A percentile compares a stretch with the other conserved stretches of the same genome.
phyloP scores from a whole-genome alignment of 2,113 vertebrate genomes.

The Baryphthengus martii region DNA sequence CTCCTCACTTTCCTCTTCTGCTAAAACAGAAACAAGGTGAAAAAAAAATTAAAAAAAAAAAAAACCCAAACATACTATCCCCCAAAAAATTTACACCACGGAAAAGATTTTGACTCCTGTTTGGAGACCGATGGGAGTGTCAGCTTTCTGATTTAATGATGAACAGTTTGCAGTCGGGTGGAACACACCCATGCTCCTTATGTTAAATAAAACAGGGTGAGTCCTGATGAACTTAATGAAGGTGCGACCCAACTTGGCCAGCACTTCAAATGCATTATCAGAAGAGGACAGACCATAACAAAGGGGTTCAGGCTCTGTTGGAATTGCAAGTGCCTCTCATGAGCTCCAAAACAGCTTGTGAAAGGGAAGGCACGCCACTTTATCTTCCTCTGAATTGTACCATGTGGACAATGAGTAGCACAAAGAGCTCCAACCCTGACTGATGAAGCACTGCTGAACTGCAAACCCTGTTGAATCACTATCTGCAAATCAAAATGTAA shows the following conservation, averaged over 20 bases:
- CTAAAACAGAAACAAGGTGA: not conserved
- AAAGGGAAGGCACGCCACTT: not conserved
- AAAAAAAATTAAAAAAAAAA: not conserved
- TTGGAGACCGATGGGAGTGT: not conserved
- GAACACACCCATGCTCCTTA: not conserved
- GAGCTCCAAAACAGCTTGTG: not conserved
- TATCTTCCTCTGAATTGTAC: not conserved
- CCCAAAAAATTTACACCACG: not conserved
- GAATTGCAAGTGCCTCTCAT: not conserved
- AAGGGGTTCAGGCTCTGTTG: not conserved
- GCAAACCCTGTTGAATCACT: not conserved
- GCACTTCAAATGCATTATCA: conserved; percentile 1
- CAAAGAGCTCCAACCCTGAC: not conserved
- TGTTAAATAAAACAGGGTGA: conserved; percentile 5
- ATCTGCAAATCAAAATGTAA: not conserved
- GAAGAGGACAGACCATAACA: not conserved
- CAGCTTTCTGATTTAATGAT: not conserved
- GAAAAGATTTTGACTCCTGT: not conserved
- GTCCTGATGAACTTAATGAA: not conserved
- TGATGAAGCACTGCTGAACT: not conserved
- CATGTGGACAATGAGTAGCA: not conserved
- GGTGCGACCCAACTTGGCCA: not conserved
- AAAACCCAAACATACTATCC: not conserved
- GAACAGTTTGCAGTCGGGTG: not conserved
- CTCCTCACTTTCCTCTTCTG: not conserved